A percentile compares a stretch with the other conserved stretches of the same genome.
Conservation (phyloP, 1,140 invertebrate genomes). For the Stratiolaelaps scimitus region DNA sequence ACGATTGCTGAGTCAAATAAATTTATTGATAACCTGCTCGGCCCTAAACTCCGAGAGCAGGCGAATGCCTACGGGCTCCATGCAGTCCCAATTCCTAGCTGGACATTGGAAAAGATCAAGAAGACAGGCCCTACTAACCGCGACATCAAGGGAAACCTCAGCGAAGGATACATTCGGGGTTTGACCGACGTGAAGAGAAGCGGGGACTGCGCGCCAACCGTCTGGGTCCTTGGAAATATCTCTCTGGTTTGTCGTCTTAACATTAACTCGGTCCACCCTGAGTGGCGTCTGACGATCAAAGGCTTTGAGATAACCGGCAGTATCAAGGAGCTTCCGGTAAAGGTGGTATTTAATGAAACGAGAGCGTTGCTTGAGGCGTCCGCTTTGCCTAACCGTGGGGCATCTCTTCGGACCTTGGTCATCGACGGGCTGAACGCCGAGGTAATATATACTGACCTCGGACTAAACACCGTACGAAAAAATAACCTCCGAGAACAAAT, state of each 20-base stretch:
- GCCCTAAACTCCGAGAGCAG: not conserved
- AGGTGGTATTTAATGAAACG: not conserved
- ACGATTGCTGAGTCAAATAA: conserved; percentile 8
- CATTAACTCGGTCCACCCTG: conserved; percentile 6
- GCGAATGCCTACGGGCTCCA: not conserved
- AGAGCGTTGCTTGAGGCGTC: conserved; percentile 2
- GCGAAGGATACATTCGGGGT: not conserved
- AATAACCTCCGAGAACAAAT: conserved; percentile 21
- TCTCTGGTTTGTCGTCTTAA: not conserved
- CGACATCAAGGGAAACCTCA: conserved; percentile 17
- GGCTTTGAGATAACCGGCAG: not conserved
- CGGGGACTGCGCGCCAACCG: conserved; percentile 7
- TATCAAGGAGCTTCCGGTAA: not conserved
- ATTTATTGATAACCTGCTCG: conserved; percentile 20
- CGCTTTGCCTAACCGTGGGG: not conserved
- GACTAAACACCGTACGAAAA: conserved; percentile 2
- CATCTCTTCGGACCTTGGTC: conserved; percentile 2
- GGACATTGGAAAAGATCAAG: conserved; percentile 19
- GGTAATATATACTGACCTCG: not conserved
- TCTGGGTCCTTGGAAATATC: conserved; percentile 12
- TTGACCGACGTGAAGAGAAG: conserved; percentile 6
- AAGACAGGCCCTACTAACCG: not conserved
- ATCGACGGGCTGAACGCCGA: not conserved
- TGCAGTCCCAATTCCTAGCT: not conserved
- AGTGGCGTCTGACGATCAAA: conserved; percentile 9